phyloP scores from a whole-genome alignment of 2,797 vertebrate genomes.

The Heterohyrax brucei region DNA sequence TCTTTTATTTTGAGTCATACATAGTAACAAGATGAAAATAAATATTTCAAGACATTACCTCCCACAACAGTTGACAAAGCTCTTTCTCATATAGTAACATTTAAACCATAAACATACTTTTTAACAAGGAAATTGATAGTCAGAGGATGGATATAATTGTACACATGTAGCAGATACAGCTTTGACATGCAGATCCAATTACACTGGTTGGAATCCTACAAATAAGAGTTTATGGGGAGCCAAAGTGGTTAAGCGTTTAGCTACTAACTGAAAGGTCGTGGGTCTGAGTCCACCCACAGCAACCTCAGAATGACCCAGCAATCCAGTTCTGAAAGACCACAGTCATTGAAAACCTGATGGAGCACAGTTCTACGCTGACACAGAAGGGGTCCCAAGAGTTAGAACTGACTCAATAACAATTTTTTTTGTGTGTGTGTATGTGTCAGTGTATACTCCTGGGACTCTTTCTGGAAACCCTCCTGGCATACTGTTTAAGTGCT shows the following conservation, averaged over 20 bases:
- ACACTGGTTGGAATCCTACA: not conserved
- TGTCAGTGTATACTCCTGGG: not conserved
- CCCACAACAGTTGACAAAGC: not conserved
- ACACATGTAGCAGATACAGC: not conserved
- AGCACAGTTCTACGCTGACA: not conserved
- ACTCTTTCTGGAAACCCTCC: not conserved
- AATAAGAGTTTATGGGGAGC: not conserved
- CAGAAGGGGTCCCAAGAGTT: not conserved
- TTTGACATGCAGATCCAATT: constrained; percentile 8
- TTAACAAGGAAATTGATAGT: not conserved
- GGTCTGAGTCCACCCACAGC: not conserved
- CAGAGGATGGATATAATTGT: not conserved
- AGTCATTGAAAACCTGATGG: not conserved
- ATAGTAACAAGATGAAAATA: not conserved
- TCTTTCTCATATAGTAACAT: not conserved
- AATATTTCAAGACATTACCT: constrained; percentile 6
- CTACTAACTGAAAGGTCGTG: not conserved
- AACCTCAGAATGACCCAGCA: not conserved
- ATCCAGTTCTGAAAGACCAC: not conserved
- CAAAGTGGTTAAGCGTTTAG: not conserved
- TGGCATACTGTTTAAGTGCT: too few relatives aligned
- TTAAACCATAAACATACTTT: constrained; percentile 37
- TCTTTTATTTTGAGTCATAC: not conserved
- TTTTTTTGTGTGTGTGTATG: not conserved
- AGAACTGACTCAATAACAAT: not conserved